Conservation (phyloP, 2,888 invertebrate species). For the Stictocephala bisonia region DNA sequence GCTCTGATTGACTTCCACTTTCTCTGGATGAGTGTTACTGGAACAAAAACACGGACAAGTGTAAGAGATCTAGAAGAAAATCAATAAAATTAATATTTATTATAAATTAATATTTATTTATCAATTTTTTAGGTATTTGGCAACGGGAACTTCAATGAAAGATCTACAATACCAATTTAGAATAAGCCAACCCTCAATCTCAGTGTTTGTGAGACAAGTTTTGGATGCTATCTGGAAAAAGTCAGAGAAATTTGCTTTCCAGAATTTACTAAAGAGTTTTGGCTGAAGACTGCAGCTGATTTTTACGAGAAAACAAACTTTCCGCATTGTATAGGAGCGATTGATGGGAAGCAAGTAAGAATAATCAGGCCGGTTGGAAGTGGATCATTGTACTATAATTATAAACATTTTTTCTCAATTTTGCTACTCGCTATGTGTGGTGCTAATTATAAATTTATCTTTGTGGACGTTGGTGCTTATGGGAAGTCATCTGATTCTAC, state of each 20-base stretch:
- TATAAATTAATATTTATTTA: neutral
- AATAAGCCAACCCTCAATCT: conserved; percentile 9
- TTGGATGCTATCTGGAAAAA: conserved; percentile 29
- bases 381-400: conserved; percentile 58
- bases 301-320: conserved; percentile 54
- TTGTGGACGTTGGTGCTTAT: conserved; percentile 56
- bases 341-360: conserved; percentile 55
- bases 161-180: conserved; percentile 23
- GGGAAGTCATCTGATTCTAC: conserved; percentile 47
- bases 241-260: conserved; percentile 17
- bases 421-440: conserved; percentile 56
- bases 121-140: conserved; percentile 11
- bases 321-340: conserved; percentile 58
- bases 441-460: conserved; percentile 57
- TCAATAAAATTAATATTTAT: conserved; percentile 26
- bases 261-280: conserved; percentile 16
- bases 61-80: conserved; percentile 27
- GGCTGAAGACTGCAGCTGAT: conserved; percentile 22
- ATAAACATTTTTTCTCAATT: conserved; percentile 57
- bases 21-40: conserved; percentile 34
- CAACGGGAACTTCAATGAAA: conserved; percentile 15
- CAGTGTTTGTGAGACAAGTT: conserved; percentile 15
- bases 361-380: conserved; percentile 54
- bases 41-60: conserved; percentile 35
- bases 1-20: conserved; percentile 37